These are phyloP conservation scores for Eulemur macaco DNA, from an alignment of 2,113 vertebrate genomes.

Conservation along the genomic window DNA sequence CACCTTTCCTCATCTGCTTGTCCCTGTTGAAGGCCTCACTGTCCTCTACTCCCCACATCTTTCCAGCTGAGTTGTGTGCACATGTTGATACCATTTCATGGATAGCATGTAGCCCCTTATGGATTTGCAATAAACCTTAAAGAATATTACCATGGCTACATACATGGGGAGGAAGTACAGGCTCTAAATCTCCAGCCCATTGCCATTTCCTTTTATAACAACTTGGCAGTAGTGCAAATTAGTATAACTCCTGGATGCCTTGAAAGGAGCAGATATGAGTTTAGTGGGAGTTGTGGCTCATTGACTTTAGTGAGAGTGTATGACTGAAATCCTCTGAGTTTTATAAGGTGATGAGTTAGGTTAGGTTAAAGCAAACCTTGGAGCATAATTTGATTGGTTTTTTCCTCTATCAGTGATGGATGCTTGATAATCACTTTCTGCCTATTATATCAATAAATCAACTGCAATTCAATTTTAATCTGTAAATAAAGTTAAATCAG, in stretches of 20 bases:
- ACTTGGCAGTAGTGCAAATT: slow-evolving; percentile 48
- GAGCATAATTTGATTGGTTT: slow-evolving; percentile 70
- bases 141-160: slow-evolving; percentile 32
- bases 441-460: slow-evolving; percentile 77
- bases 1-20: not conserved
- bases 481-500: slow-evolving; percentile 78
- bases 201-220: slow-evolving; percentile 58
- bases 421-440: slow-evolving; percentile 75
- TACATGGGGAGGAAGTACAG: not conserved
- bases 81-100: not conserved
- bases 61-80: not conserved
- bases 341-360: slow-evolving; percentile 74
- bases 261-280: slow-evolving; percentile 62
- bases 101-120: not conserved
- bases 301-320: slow-evolving; percentile 63
- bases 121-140: slow-evolving; percentile 30
- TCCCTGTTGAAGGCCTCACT: not conserved
- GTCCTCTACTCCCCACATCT: not conserved
- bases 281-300: slow-evolving; percentile 73
- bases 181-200: slow-evolving; percentile 40
- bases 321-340: slow-evolving; percentile 64
- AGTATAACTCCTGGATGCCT: slow-evolving; percentile 46
- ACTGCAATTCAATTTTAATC: slow-evolving; percentile 75
- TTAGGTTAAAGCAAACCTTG: slow-evolving; percentile 69
- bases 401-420: slow-evolving; percentile 66